Evolutionary conservation across 2,797 vertebrate genomes (phyloP).

Genomic region (Takifugu rubripes): DNA sequence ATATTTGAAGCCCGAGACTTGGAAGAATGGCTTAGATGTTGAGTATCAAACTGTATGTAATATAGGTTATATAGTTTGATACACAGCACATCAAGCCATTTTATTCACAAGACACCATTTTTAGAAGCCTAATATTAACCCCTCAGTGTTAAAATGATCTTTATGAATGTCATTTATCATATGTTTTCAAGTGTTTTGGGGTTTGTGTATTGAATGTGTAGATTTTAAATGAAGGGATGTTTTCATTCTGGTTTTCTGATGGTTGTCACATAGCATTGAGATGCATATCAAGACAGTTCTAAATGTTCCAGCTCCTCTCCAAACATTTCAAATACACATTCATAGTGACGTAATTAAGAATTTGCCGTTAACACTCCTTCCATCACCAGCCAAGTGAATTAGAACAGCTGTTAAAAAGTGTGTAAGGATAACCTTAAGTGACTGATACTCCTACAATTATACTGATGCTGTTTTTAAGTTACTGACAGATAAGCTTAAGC

Average conservation of each 20-base stretch:
- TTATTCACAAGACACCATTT: constrained; percentile 25
- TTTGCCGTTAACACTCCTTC: too few relatives aligned
- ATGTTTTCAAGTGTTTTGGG: too few relatives aligned
- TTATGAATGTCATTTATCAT: too few relatives aligned
- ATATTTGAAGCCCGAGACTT: neutral
- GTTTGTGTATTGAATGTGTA: too few relatives aligned
- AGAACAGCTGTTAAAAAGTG: constrained; percentile 47
- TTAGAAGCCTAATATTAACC: neutral
- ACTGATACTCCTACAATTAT: constrained; percentile 25
- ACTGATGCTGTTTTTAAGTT: constrained; percentile 23
- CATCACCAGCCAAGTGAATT: too few relatives aligned
- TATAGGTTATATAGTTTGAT: constrained; percentile 77
- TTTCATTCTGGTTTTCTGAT: too few relatives aligned
- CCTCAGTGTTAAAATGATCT: too few relatives aligned
- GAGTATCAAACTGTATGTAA: constrained; percentile 78
- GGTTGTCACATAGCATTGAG: too few relatives aligned
- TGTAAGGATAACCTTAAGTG: constrained; percentile 9
- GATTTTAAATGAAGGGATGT: too few relatives aligned
- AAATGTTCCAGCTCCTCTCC: constrained; percentile 1
- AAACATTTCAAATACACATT: constrained; percentile 25
- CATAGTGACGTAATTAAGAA: too few relatives aligned
- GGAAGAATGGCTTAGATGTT: constrained; percentile 70
- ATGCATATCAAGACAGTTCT: too few relatives aligned
- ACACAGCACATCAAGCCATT: constrained; percentile 77
- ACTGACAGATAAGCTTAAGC: constrained; percentile 27